phyloP scores from a whole-genome alignment of 2,888 invertebrate genomes.

The Abrostola triplasia region DNA sequence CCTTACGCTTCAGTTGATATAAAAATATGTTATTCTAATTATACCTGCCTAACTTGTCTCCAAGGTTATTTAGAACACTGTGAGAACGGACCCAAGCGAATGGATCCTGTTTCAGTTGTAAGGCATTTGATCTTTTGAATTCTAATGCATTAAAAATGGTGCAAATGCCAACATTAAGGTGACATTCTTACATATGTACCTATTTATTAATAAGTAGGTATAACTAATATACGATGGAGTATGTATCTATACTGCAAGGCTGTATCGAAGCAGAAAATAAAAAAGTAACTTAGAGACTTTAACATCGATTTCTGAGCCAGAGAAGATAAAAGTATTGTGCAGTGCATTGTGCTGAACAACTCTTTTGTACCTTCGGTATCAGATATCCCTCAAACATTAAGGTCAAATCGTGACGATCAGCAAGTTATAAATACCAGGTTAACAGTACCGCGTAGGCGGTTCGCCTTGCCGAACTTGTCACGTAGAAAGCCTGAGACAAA shows the following conservation, averaged over 20 bases:
- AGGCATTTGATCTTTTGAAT: constrained; percentile 36
- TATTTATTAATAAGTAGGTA: not conserved
- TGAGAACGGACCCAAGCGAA: constrained; percentile 34
- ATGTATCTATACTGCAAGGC: no score
- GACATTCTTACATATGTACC: not conserved
- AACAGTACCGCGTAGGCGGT: constrained; percentile 51
- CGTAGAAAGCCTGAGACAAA: constrained; percentile 61
- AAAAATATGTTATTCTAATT: constrained; percentile 36
- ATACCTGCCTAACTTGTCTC: constrained; percentile 43
- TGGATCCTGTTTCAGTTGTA: constrained; percentile 48
- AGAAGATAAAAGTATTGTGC: no score
- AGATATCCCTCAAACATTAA: constrained; percentile 34
- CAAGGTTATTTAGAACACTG: constrained; percentile 52
- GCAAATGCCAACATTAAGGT: not conserved
- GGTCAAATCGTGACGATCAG: constrained; percentile 40
- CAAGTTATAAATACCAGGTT: constrained; percentile 48
- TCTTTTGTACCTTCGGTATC: constrained; percentile 1
- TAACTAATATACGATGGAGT: no score
- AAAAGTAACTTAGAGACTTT: no score
- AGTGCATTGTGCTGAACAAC: not conserved
- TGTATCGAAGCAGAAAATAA: no score
- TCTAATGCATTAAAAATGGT: constrained; percentile 1
- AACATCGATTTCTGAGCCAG: no score
- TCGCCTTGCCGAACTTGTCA: constrained; percentile 61
- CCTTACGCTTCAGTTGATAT: constrained; percentile 41